phyloP scores from a whole-genome alignment of 2,113 vertebrate genomes.

The Channa argus region DNA sequence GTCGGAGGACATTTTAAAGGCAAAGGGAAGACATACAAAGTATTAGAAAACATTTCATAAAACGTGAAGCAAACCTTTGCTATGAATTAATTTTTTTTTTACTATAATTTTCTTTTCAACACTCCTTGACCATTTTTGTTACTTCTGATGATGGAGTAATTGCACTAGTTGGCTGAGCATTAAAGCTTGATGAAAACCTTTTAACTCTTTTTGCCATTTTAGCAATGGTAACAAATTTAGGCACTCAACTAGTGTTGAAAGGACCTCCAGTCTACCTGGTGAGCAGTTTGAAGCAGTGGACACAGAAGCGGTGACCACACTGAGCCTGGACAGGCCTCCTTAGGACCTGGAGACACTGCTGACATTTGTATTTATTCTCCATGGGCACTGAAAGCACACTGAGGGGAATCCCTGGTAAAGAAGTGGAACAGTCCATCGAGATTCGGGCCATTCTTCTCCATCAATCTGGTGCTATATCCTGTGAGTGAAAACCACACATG shows the following conservation, averaged over 20 bases:
- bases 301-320: constrained; percentile 95
- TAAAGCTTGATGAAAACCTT: too few relatives aligned
- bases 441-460: constrained; percentile 79
- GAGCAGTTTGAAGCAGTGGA: constrained; percentile 88
- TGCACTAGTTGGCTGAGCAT: too few relatives aligned
- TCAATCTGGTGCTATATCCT: constrained; percentile 64
- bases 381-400: constrained; percentile 89
- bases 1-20: too few relatives aligned
- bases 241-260: constrained; percentile 13
- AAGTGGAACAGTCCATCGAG: constrained; percentile 82
- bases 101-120: too few relatives aligned
- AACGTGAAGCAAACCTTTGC: too few relatives aligned
- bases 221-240: too few relatives aligned
- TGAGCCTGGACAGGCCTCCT: constrained; percentile 92
- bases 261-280: constrained; percentile 85
- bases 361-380: constrained; percentile 94
- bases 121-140: too few relatives aligned
- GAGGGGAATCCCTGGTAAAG: constrained; percentile 89
- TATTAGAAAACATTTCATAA: too few relatives aligned
- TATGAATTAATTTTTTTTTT: too few relatives aligned
- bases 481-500: constrained; percentile 21
- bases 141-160: too few relatives aligned
- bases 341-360: constrained; percentile 89
- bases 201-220: too few relatives aligned
- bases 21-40: too few relatives aligned